Evolutionary conservation across 2,888 invertebrate genomes (phyloP), one percentile per base, ranked within the genome.

Genomic region (Brachyptera risi): DNA sequence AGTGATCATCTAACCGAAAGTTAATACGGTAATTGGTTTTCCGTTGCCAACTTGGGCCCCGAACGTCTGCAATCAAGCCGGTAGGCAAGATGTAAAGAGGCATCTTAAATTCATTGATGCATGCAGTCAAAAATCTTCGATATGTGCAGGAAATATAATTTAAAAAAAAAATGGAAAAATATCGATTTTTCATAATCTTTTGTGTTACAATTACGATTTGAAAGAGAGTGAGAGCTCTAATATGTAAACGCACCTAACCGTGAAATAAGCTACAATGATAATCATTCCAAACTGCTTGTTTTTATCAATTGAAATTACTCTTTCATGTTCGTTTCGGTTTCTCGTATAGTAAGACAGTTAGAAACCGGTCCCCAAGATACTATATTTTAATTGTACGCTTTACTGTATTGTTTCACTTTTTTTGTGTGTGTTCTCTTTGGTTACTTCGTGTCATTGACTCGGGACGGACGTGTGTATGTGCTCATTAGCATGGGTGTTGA

Each of bases 391-490:
- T 54, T 54, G 54, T 54, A 54, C 15, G 17, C 37, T 54, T 54
- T 37, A 35, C 11, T 11, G 37, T 54, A 23, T 37, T 54, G n/a
- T 21, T 35, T 51, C 51, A 19, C 21, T 17, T 54, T 37, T 19
- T 31, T 31, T 11, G 31, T n/a, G n/a, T n/a, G n/a, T 11, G 7
- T 31, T 31, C 31, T 31, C 31, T 24, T 24, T 51, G 51, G 51
- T 54, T 54, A 54, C 54, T 54, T 23, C 21, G 35, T 37, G 54
- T 54, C 54, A 54, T 35, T 54, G 54, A 54, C 54, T 54, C 21
- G 37, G 3, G 27, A 3, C 3, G 13, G 35, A 47, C 47, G 35
- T 54, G 54, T 37, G 54, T 54, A 21, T 35, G 17, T 37, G 24
- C 54, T 51, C 54, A 54, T 37, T 35, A 54, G 11, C 37, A 37